These are phyloP conservation scores for Bombus haemorrhoidalis DNA, from an alignment of 1,140 invertebrate genomes.

Conservation along the genomic window DNA sequence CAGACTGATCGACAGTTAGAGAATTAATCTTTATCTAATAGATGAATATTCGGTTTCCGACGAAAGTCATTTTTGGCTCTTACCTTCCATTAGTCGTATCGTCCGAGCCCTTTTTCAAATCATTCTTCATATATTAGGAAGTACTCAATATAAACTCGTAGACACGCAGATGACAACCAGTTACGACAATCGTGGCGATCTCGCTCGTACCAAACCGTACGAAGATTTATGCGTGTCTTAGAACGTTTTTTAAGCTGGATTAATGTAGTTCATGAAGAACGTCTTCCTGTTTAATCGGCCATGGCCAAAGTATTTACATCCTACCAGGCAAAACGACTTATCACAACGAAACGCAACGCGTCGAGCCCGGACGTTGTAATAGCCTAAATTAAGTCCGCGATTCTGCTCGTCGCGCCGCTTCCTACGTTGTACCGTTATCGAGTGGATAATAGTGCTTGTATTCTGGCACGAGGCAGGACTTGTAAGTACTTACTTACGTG, in stretches of 20 bases:
- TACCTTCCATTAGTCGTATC: too few species aligned
- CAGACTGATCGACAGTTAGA: not conserved
- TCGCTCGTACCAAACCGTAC: constrained; percentile 11
- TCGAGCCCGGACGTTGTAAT: constrained; percentile 58
- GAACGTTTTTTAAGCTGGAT: constrained; percentile 55
- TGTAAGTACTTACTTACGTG: constrained; percentile 9
- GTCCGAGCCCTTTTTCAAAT: not conserved
- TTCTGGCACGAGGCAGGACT: constrained; percentile 12
- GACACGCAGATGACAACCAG: not conserved
- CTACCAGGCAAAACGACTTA: constrained; percentile 67
- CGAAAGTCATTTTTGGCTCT: too few species aligned
- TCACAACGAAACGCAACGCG: constrained; percentile 50
- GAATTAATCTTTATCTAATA: not conserved
- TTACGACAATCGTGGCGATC: not conserved
- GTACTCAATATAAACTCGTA: not conserved
- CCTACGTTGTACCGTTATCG: constrained; percentile 55
- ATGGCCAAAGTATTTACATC: constrained; percentile 44
- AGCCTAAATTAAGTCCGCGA: constrained; percentile 66
- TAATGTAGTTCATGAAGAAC: constrained; percentile 45
- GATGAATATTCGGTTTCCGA: too few species aligned
- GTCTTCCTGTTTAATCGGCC: constrained; percentile 38
- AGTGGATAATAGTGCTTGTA: constrained; percentile 49
- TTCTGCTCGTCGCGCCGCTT: constrained; percentile 16
- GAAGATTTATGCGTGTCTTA: constrained; percentile 60
- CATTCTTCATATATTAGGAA: not conserved